Evolutionary conservation across 2,113 vertebrate genomes (phyloP), one percentile per base, ranked within the genome.

Genomic region (Trichechus manatus): DNA sequence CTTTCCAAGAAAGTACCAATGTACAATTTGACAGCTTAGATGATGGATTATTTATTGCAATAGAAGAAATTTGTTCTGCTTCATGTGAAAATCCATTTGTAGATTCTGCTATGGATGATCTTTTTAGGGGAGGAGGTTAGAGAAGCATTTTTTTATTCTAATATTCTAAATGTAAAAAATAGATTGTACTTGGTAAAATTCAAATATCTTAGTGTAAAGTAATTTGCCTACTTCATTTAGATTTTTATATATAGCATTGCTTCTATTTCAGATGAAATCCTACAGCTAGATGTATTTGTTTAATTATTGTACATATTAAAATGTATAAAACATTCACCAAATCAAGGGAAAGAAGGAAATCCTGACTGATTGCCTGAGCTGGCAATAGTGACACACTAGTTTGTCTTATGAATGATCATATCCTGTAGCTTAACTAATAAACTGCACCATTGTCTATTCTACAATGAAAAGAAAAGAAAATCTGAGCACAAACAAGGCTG

Each of bases 341-440:
- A 93, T 92, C 93, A 87, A 88, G 9, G 33, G 42, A 56, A 89
- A 68, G n/a, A 36, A 93, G 25, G 93, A 87, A 31, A 63, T 93
- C 1, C 11, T 96, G 89, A 96, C 56, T 68, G 36, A 96, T 94
- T 87, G 63, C 80, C 39, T 87, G 64, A 53, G 22, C 91, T 79
- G 92, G 29, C 94, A 96, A 94, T 77, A 90, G 72, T 84, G 87
- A 81, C 87, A 92, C 39, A 39, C 17, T 86, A 96, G 79, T 95
- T 95, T 93, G 84, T 97, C 80, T 95, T 94, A 81, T 13, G 87
- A 96, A 92, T 78, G 75, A 96, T 92, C 84, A 39, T 20, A 77
- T 42, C 44, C 44, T 89, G 87, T 31, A 80, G 50, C 39, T 87
- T 80, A 96, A 89, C 75, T 81, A 47, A 81, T 84, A 91, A 83